These are phyloP conservation scores for Pharmacophagus antenor DNA, from an alignment of 2,888 invertebrate genomes.

Conservation along the genomic window DNA sequence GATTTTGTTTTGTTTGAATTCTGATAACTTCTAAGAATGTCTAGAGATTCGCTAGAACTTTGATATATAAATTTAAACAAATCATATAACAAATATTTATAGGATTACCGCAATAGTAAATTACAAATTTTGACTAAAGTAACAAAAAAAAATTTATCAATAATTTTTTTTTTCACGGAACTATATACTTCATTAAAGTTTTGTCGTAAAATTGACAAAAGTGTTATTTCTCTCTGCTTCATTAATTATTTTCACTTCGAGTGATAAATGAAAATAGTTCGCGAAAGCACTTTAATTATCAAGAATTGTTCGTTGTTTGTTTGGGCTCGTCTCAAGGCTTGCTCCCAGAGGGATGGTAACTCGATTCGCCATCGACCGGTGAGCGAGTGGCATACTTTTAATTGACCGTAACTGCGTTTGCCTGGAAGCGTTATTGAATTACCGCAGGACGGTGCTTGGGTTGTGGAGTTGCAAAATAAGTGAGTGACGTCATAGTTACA, in stretches of 20 bases:
- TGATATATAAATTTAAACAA: no score
- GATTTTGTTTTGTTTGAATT: no score
- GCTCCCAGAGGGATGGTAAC: conserved; percentile 58
- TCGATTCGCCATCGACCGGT: conserved; percentile 63
- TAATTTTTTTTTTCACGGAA: conserved; percentile 14
- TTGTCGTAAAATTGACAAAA: conserved; percentile 28
- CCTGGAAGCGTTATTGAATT: conserved; percentile 77
- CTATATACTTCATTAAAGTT: conserved; percentile 20
- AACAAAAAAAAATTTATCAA: conserved; percentile 4
- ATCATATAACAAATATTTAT: no score
- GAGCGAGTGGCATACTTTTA: conserved; percentile 77
- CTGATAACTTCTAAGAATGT: no score
- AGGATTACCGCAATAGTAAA: no score
- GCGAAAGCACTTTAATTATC: conserved; percentile 55
- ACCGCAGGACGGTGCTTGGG: conserved; percentile 59
- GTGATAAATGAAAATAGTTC: conserved; percentile 56
- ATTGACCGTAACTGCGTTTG: conserved; percentile 77
- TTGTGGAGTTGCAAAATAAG: conserved; percentile 52
- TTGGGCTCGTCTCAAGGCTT: conserved; percentile 58
- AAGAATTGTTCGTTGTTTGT: conserved; percentile 62
- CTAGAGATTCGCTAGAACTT: no score
- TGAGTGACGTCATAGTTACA: conserved; percentile 23
- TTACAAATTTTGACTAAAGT: no score
- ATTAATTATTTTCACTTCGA: conserved; percentile 30
- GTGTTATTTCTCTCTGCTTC: conserved; percentile 23